phyloP scores from a whole-genome alignment of 2,888 invertebrate species.

The Fragum sueziense region DNA sequence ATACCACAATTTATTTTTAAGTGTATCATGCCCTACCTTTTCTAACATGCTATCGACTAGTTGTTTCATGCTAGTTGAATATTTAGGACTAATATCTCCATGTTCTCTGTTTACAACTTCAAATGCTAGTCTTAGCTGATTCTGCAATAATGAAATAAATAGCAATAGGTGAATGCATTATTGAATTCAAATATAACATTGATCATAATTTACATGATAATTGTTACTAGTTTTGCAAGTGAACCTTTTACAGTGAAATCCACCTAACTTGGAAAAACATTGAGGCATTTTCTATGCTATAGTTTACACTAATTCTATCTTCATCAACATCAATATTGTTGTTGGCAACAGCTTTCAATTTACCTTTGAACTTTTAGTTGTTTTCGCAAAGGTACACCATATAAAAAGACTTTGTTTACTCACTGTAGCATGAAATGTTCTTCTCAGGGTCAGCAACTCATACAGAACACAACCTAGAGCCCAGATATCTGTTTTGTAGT shows the following conservation, averaged over 20 bases:
- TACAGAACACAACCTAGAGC: constrained; percentile 81
- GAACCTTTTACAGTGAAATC: too few species aligned
- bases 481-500: constrained; percentile 81
- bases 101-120: constrained; percentile 79
- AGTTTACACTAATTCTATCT: too few species aligned
- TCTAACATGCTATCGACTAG: constrained; percentile 76
- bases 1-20: too few species aligned
- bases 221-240: too few species aligned
- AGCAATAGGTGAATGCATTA: too few species aligned
- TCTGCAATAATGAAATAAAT: constrained; percentile 67
- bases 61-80: constrained; percentile 71
- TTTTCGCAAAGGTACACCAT: neutral
- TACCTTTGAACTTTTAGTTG: neutral
- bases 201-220: too few species aligned
- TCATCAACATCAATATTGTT: too few species aligned
- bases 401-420: constrained; percentile 50
- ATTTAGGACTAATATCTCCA: constrained; percentile 69
- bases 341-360: neutral
- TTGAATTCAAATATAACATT: too few species aligned
- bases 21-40: constrained; percentile 76
- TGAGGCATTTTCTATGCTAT: too few species aligned
- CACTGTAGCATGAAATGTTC: constrained; percentile 81
- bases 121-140: constrained; percentile 78
- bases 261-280: too few species aligned
- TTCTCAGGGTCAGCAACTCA: constrained; percentile 79